Conservation (phyloP, 2,113 vertebrate species). For the Actenoides lindsayi region DNA sequence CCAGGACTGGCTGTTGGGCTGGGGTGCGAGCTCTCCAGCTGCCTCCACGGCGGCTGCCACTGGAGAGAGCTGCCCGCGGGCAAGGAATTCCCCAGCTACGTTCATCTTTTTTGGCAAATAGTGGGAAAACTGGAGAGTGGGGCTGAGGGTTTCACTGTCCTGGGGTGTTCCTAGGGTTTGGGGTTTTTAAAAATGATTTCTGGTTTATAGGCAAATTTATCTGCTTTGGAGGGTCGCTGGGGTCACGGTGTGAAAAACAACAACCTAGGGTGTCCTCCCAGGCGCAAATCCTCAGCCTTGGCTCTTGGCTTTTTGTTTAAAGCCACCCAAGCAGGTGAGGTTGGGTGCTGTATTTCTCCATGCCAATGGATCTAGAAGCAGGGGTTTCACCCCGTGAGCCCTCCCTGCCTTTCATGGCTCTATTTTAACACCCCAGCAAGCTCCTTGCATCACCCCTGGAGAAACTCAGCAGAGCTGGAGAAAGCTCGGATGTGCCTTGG, state of each 20-base stretch:
- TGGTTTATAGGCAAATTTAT: neutral
- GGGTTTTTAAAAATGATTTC: neutral
- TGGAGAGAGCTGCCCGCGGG: neutral
- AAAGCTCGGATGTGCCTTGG: neutral
- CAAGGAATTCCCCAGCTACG: neutral
- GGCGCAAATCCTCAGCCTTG: neutral
- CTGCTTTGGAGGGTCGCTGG: neutral
- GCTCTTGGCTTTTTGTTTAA: neutral
- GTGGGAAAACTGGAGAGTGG: neutral
- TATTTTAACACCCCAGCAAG: rapidly evolving
- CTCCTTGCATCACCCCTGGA: neutral
- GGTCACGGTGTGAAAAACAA: rapidly evolving
- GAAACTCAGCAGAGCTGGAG: neutral
- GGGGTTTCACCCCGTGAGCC: rapidly evolving
- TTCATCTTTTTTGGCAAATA: neutral
- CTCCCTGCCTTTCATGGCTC: neutral
- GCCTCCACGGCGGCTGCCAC: rapidly evolving
- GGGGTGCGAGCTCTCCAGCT: neutral
- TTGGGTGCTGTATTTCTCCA: neutral
- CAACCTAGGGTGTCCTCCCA: neutral
- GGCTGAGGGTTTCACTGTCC: neutral
- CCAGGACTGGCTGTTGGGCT: neutral
- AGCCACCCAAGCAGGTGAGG: rapidly evolving
- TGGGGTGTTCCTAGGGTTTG: too few species aligned
- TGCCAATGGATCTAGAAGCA: rapidly evolving